Base-by-base conservation (phyloP, 1,140 invertebrate genomes). In the Anoplophora glabripennis region DNA sequence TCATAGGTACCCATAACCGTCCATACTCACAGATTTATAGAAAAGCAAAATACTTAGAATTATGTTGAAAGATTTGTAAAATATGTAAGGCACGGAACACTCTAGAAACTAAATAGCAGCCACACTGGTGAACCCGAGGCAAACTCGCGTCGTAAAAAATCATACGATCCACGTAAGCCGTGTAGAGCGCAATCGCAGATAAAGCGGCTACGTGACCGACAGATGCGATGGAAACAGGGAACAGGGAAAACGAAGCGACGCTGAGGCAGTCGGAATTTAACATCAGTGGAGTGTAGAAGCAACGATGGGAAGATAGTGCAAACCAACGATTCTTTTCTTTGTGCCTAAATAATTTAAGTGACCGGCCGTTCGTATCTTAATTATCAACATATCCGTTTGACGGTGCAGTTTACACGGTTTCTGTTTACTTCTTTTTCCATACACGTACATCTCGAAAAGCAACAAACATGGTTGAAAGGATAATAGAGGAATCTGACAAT, bases 401-500 rank as follows among this genome's bases (percentile, higher is more conserved):
- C 54, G 45, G 18, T 52, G 14, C 33, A 58, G 33, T 37, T 49
- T 53, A 36, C 41, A 46, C 37, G 36, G 42, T 45, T 52, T 38
- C 37, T 51, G 7, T 45, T 12, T 18, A 18, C 28, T 10, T 49
- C 46, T 36, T 58, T 58, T 57, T 34, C 37, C 34, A 14, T 28
- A 47, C 47, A 41, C 36, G 7, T 37, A 11, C 35, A 38, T n/a
- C 40, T 28, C 21, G 45, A 46, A 54, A 58, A 63, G 34, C 59
- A 57, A 48, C 65, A 65, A 54, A 65, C 52, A 74, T 74, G 72
- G 72, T 74, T 61, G 72, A 74, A 54, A 67, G 70, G 55, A 74
- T 74, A 48, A 64, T 73, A 42, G 72, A 74, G 62, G 72, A 74
- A 68, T 57, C 64, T 35, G 72, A 74, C 59, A 68, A 68, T 65